Base-by-base conservation (phyloP, 2,888 invertebrate genomes). In the Tinea pellionella region DNA sequence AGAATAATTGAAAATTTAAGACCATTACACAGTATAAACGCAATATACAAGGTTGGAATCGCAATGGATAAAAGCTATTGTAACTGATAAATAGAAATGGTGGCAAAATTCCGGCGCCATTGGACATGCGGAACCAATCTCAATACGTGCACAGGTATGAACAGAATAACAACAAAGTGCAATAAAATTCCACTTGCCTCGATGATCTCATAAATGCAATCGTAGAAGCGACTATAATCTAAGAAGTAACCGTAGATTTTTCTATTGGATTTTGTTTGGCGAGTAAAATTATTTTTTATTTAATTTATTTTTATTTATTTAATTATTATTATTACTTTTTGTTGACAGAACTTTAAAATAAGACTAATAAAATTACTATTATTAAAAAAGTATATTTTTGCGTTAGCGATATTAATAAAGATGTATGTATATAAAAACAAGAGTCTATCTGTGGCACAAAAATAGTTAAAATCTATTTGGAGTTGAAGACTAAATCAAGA, bases 81-180 rank as follows among this genome's bases (percentile, higher is more conserved):
- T 57, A 9, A 30, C 30, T 12, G 32, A 57, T 57, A 57, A 47
- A 55, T 55, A 19, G 55, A 19, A 55, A 16, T 55, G 55, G 55
- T 19, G 9, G 55, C 24, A 24, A 57, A 57, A 57, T 57, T 32
- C 57, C 57, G 57, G 57, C 30, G 30, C 57, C 57, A 57, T 11
- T 32, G 32, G 32, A 57, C 57, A 57, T 57, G 57, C 57, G 57
- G 57, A 57, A 57, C 57, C 32, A 57, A 57, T 32, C 32, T 16
- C 19, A n/a, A 6, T 57, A 57, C 57, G 57, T 57, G 57, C 57
- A 57, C 29, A n/a, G 3, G 12, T 18, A 24, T 53, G 53, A 24
- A 53, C 2, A 9, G 19, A 53, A 53, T 24, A 16, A 47, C 47
- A 47, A 47, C 47, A 15, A 47, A 47, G 15, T 47, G 47, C 47